Percentiles rank a stretch among this genome's conserved stretches.
phyloP scores from a whole-genome alignment of 2,888 invertebrate species.

The Sthenelais limicola region DNA sequence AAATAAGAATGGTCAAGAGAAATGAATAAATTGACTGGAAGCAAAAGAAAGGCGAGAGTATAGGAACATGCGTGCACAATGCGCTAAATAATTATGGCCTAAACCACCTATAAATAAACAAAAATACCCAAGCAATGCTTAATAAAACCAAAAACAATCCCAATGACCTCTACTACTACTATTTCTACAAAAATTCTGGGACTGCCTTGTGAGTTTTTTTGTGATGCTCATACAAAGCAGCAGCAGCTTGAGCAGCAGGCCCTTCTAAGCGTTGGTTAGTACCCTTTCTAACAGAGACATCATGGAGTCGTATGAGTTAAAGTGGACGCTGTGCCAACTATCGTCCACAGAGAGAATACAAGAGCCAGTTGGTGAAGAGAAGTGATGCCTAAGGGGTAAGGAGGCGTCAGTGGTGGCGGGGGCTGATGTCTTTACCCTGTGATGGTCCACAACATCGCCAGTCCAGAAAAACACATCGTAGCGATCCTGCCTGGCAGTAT shows the following conservation, averaged over 20 bases:
- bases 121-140: no score
- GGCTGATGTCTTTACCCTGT: slow-evolving; percentile 7
- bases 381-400: slow-evolving; percentile 14
- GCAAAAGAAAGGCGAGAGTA: no score
- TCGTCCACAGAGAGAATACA: slow-evolving; percentile 26
- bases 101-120: no score
- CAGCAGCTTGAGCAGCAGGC: neutral
- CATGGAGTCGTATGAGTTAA: slow-evolving; percentile 15
- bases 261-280: slow-evolving; percentile 13
- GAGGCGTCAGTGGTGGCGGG: neutral
- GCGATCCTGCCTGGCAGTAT: no score
- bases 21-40: no score
- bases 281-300: slow-evolving; percentile 31
- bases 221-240: neutral
- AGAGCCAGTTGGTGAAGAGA: slow-evolving; percentile 25
- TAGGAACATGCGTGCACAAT: no score
- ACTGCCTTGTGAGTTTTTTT: neutral
- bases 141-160: no score
- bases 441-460: slow-evolving; percentile 28
- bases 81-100: no score
- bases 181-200: neutral
- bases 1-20: no score
- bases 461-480: slow-evolving; percentile 35
- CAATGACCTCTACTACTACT: no score
- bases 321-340: neutral